These are phyloP conservation scores for Acromyrmex echinatior DNA, from an alignment of 1,140 invertebrate genomes.

Conservation along the genomic window DNA sequence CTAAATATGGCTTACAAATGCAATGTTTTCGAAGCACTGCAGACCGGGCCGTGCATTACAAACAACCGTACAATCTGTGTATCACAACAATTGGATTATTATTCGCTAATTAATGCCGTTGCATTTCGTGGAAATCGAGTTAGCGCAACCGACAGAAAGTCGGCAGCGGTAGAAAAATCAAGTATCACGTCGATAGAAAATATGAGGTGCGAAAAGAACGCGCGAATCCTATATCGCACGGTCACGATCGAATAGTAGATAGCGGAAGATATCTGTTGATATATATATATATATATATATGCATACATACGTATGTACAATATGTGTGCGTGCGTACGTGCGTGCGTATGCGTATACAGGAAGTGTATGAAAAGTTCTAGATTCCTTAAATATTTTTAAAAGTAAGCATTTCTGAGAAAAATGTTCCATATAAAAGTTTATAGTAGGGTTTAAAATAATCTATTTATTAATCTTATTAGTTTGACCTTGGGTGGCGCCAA, in stretches of 20 bases:
- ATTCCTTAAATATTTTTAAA: too few relatives aligned
- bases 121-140: slow-evolving; percentile 52
- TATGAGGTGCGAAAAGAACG: slow-evolving; percentile 49
- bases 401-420: too few relatives aligned
- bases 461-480: too few relatives aligned
- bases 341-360: not conserved
- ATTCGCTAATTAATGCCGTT: slow-evolving; percentile 51
- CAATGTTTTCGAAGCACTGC: slow-evolving; percentile 22
- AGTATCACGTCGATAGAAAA: slow-evolving; percentile 49
- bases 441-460: too few relatives aligned
- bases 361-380: too few relatives aligned
- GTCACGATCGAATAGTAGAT: not conserved
- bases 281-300: not conserved
- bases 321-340: too few relatives aligned
- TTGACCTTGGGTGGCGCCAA: too few relatives aligned
- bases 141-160: not conserved
- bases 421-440: too few relatives aligned
- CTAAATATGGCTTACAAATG: slow-evolving; percentile 25
- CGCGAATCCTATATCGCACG: too few relatives aligned
- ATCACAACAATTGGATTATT: slow-evolving; percentile 58
- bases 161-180: slow-evolving; percentile 38
- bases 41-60: not conserved
- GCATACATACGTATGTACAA: too few relatives aligned
- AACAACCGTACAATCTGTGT: slow-evolving; percentile 15
- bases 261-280: slow-evolving; percentile 1